Percentiles rank a stretch among this genome's conserved stretches.
Conservation (phyloP, 2,113 vertebrate species). For the Colaptes auratus region DNA sequence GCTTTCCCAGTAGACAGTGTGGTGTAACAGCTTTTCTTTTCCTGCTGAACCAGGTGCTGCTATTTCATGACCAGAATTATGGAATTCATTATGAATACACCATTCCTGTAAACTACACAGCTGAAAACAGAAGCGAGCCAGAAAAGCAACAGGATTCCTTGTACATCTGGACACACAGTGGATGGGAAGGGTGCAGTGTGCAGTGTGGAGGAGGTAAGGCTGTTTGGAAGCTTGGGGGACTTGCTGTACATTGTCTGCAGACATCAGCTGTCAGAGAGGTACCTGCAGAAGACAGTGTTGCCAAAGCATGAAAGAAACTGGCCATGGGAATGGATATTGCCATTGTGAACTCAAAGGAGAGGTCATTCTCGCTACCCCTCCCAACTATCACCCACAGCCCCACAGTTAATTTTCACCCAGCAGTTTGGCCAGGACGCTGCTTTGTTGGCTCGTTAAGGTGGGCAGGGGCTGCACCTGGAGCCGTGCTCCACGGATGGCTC, state of each 20-base stretch:
- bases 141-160: constrained; percentile 83
- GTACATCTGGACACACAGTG: constrained; percentile 95
- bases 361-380: neutral
- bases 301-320: neutral
- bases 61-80: constrained; percentile 96
- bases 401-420: neutral
- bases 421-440: neutral
- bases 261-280: neutral
- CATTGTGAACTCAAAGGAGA: neutral
- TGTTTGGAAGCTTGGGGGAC: neutral
- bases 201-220: constrained; percentile 94
- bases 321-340: neutral
- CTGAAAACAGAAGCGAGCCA: constrained; percentile 76
- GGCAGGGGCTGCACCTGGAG: constrained; percentile 49
- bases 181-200: constrained; percentile 92
- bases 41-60: constrained; percentile 82
- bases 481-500: neutral
- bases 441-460: neutral
- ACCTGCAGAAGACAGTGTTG: neutral
- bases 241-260: neutral
- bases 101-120: constrained; percentile 86
- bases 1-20: neutral
- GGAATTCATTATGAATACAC: constrained; percentile 98
- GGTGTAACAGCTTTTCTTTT: constrained; percentile 37
- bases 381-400: neutral